Evolutionary conservation across 2,113 vertebrate genomes (phyloP), one percentile per base, ranked within the genome.

Genomic region (Cynoglossus semilaevis): DNA sequence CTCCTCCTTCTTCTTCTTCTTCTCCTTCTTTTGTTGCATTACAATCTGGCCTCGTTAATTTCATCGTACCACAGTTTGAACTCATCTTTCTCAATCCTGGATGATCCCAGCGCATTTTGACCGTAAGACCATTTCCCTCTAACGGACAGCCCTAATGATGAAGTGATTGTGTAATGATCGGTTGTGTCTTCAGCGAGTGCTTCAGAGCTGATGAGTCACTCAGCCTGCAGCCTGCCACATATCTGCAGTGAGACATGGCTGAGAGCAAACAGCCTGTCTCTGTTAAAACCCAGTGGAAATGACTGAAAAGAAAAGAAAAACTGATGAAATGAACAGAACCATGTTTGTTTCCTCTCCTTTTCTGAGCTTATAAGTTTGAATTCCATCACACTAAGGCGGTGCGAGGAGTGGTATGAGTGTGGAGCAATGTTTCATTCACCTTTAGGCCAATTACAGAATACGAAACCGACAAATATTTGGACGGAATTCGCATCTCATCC

Each of bases 201-300:
- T 46, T 10, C 49, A 57, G 38, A 41, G 42, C 41, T 46, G 7
- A 43, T 72, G 70, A 78, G 62, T 73, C 60, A 66, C 29, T 1
- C 45, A 9, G 45, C 60, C 53, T 61, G 60, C 65, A 60, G 66
- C 18, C 13, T 59, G 34, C 52, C 63, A 43, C 58, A 45, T 29
- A 35, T 72, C 55, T 64, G 67, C 67, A 72, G 61, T 46, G 65
- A 78, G 69, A 62, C 63, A 43, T 47, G 58, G 37, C 71, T 63
- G 41, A 45, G 13, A 67, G 54, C 45, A 49, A 29, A 9, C 57
- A 61, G 70, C 53, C 63, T n/a, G 40, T 46, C 59, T 57, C 50
- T 44, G 7, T 41, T 37, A 68, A 76, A 67, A 45, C 67, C 34
- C 59, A 0, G 41, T 61, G 38, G 19, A 74, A 72, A 64, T 44